Evolutionary conservation across 2,113 vertebrate genomes (phyloP), one percentile per base, ranked within the genome.

Genomic region (Malurus elegans): DNA sequence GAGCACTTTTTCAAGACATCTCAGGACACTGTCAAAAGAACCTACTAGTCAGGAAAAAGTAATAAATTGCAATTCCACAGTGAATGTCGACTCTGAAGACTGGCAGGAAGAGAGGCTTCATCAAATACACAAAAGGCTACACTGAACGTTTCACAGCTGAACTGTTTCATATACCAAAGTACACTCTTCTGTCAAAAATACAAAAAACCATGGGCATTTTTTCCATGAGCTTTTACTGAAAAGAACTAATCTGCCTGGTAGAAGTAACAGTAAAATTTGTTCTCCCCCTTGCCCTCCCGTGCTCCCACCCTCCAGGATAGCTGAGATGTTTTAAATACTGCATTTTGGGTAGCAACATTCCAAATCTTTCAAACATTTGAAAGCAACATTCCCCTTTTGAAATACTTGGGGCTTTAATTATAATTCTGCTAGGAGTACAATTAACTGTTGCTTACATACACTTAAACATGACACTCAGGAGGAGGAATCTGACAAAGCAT

Each of bases 301-400:
- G 38, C 21, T 29, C 16, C 28, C 0, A 0, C 12, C 54, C 19
- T 29, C 16, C 29, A 74, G 44, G 64, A 90, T 34, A 90, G 69
- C 36, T 78, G 71, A 87, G 62, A 93, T 90, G 24, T 90, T 94
- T 94, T 61, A 88, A 79, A 88, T 66, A 85, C 47, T 86, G 38
- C 65, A 66, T 80, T 93, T 88, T 91, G 67, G 67, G 81, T 65
- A 92, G 47, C 28, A 88, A 86, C 90, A 58, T 80, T 76, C 76
- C 66, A 91, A 64, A 81, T 64, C 56, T 72, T 88, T 75, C 58
- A 92, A 83, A 81, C 92, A 91, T 74, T 78, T 95, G 44, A 75
- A 95, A 82, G 66, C 80, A 89, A 48, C 54, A 90, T 81, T 91
- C 48, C 24, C 61, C 45, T 93, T 87, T 67, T 91, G 74, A 90